These are phyloP conservation scores for Characodon lateralis DNA, from an alignment of 2,797 vertebrate genomes.

Conservation along the genomic window DNA sequence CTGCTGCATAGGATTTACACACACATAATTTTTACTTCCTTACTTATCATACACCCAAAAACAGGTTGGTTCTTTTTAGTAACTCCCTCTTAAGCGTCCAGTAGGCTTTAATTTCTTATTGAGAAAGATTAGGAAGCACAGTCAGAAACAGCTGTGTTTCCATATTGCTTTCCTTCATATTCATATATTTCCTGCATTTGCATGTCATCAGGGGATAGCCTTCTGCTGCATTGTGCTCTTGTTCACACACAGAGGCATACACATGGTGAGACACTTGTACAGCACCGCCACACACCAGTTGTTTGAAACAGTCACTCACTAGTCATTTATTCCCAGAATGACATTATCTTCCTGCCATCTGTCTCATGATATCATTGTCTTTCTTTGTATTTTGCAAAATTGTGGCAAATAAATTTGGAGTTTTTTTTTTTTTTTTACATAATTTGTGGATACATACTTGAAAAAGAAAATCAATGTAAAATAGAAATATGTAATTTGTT, in stretches of 20 bases:
- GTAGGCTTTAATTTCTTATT: constrained; percentile 18
- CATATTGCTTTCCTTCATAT: constrained; percentile 45
- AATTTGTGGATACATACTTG: neutral
- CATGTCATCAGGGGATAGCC: constrained; percentile 54
- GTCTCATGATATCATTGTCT: constrained; percentile 39
- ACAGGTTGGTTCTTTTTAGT: constrained; percentile 26
- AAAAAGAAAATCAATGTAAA: constrained; percentile 18
- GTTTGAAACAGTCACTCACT: constrained; percentile 57
- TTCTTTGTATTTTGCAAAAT: constrained; percentile 23
- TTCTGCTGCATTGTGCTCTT: constrained; percentile 25
- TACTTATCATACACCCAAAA: constrained; percentile 19
- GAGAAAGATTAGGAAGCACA: constrained; percentile 10
- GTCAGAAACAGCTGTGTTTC: constrained; percentile 33
- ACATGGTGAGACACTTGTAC: constrained; percentile 26
- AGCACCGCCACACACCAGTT: constrained; percentile 56
- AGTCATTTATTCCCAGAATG: constrained; percentile 63
- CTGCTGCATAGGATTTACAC: constrained; percentile 20
- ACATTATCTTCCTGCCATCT: constrained; percentile 61
- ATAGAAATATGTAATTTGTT: constrained; percentile 32
- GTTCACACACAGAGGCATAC: constrained; percentile 9
- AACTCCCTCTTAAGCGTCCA: constrained; percentile 22
- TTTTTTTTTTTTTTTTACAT: neutral
- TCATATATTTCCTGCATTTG: constrained; percentile 37
- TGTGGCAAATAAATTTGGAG: neutral
- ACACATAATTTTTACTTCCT: constrained; percentile 22